These are phyloP conservation scores for Oithona nana DNA, from an alignment of 2,888 invertebrate genomes.

Conservation along the genomic window DNA sequence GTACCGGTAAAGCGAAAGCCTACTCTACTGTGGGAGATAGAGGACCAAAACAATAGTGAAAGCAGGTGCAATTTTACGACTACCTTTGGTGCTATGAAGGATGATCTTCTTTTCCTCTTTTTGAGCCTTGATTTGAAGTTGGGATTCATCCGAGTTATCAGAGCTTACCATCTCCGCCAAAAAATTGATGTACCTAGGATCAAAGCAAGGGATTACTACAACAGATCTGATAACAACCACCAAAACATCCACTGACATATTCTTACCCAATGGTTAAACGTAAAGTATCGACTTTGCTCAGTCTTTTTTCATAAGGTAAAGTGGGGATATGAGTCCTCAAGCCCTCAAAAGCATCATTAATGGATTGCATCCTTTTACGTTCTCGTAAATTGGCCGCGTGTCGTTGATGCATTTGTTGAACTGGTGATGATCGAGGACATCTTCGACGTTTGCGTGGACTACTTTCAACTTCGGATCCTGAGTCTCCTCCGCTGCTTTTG, in stretches of 20 bases:
- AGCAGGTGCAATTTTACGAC: too few relatives aligned
- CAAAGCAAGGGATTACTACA: too few relatives aligned
- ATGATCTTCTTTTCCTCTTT: not conserved
- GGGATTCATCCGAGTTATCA: not conserved
- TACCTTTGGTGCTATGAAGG: not conserved
- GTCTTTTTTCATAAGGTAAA: slow-evolving; percentile 76
- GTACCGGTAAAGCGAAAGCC: too few relatives aligned
- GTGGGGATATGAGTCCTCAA: slow-evolving; percentile 82
- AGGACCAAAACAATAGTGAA: too few relatives aligned
- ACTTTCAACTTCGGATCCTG: too few relatives aligned
- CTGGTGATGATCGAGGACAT: too few relatives aligned
- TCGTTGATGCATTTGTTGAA: slow-evolving; percentile 72
- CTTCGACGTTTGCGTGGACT: too few relatives aligned
- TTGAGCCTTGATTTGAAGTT: not conserved
- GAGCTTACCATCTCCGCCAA: not conserved
- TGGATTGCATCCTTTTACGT: slow-evolving; percentile 82
- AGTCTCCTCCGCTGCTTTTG: too few relatives aligned
- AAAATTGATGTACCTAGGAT: slow-evolving; percentile 2
- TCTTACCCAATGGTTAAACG: slow-evolving; percentile 74
- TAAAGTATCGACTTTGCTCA: slow-evolving; percentile 73
- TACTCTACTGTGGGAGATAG: too few relatives aligned
- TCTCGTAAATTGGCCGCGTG: slow-evolving; percentile 88
- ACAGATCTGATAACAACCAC: too few relatives aligned
- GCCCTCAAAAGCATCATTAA: slow-evolving; percentile 88
- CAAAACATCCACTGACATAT: not conserved